phyloP scores from a whole-genome alignment of 2,797 vertebrate genomes.

The Bryconaethiops microstoma region DNA sequence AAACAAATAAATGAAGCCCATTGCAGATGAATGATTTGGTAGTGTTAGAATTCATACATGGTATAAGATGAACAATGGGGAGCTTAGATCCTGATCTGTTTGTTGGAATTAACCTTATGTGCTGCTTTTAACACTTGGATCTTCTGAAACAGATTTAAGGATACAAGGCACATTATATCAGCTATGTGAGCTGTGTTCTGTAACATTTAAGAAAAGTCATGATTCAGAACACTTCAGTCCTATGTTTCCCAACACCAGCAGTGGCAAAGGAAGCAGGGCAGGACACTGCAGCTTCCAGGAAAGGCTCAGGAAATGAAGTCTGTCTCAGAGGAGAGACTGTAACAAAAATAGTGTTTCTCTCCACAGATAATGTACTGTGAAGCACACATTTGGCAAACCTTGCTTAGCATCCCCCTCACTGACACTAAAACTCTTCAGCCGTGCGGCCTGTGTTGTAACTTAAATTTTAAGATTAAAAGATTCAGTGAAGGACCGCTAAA shows the following conservation, averaged over 20 bases:
- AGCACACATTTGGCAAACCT: slow-evolving; percentile 10
- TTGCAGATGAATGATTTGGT: too few species aligned
- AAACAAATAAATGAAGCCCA: too few species aligned
- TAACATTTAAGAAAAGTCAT: neutral
- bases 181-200: neutral
- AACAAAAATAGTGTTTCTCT: slow-evolving; percentile 63
- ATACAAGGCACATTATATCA: neutral
- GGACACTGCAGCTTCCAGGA: slow-evolving; percentile 62
- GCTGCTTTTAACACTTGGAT: neutral
- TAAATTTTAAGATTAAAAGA: too few species aligned
- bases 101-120: neutral
- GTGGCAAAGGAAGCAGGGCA: slow-evolving; percentile 49
- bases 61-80: too few species aligned
- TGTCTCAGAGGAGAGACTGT: slow-evolving; percentile 57
- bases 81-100: too few species aligned
- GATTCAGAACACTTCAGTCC: slow-evolving; percentile 12
- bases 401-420: slow-evolving; percentile 5
- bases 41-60: too few species aligned
- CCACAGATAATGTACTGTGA: slow-evolving; percentile 45
- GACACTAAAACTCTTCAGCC: slow-evolving; percentile 31
- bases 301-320: slow-evolving; percentile 62
- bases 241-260: slow-evolving; percentile 1
- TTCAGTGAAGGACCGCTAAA: too few species aligned
- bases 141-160: slow-evolving; percentile 2
- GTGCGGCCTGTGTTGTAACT: neutral